These are phyloP conservation scores for Drosophila ezoana DNA, from an alignment of 2,888 invertebrate genomes.

Conservation along the genomic window DNA sequence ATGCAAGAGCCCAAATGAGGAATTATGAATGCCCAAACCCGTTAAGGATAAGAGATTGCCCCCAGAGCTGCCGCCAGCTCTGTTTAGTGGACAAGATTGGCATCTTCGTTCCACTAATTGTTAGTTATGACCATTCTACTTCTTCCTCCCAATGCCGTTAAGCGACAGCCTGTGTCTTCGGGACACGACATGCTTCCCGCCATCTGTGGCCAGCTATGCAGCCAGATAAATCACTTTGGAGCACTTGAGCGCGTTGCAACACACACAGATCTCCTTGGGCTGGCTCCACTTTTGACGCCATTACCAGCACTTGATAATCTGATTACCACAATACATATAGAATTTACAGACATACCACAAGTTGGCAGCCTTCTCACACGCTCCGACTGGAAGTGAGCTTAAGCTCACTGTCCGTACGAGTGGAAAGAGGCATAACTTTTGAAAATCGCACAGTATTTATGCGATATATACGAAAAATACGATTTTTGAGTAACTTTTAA, in stretches of 20 bases:
- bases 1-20: constrained; percentile 53
- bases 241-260: constrained; percentile 31
- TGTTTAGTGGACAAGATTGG: constrained; percentile 6
- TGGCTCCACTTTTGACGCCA: constrained; percentile 21
- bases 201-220: constrained; percentile 16
- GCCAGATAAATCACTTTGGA: constrained; percentile 46
- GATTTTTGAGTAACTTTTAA: no score
- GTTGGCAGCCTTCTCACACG: constrained; percentile 5
- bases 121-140: constrained; percentile 49
- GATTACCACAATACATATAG: constrained; percentile 14
- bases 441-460: no score
- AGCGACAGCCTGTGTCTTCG: neutral
- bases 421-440: no score
- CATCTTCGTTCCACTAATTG: constrained; percentile 55
- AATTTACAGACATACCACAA: constrained; percentile 1
- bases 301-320: constrained; percentile 42
- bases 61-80: neutral
- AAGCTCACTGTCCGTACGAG: neutral
- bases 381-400: neutral
- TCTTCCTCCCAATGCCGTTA: constrained; percentile 1
- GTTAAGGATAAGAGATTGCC: constrained; percentile 36
- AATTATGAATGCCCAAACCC: constrained; percentile 63
- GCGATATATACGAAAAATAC: no score
- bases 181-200: neutral
- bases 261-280: constrained; percentile 25